Evolutionary conservation across 2,888 invertebrate species (phyloP).

Genomic region (Netelia fuscicornis): DNA sequence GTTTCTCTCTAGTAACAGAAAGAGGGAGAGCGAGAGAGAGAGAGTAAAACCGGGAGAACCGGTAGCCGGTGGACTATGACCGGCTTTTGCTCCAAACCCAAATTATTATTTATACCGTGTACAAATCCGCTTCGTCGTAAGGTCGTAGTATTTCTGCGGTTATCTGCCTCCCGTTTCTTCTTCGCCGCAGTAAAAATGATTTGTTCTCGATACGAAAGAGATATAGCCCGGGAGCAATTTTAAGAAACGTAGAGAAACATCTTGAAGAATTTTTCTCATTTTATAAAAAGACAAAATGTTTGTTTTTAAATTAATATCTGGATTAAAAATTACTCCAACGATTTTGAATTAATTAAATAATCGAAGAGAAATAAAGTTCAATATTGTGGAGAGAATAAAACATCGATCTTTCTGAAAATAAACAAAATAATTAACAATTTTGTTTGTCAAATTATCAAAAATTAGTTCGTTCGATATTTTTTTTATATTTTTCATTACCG

Average conservation of each 20-base stretch:
- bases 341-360: no score
- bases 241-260: not conserved
- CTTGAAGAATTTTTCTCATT: not conserved
- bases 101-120: conserved; percentile 66
- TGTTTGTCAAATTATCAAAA: no score
- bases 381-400: not conserved
- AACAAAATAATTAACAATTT: not conserved
- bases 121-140: not conserved
- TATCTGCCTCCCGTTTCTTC: conserved; percentile 17
- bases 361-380: not conserved
- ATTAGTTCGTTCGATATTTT: not conserved
- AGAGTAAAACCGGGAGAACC: conserved; percentile 43
- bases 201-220: conserved; percentile 51
- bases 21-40: not conserved
- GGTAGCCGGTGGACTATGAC: conserved; percentile 66
- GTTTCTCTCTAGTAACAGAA: conserved; percentile 1
- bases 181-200: conserved; percentile 61
- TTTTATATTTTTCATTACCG: not conserved
- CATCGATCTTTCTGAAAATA: not conserved
- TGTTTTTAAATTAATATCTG: no score
- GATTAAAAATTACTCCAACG: no score
- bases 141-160: conserved; percentile 12
- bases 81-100: conserved; percentile 67
- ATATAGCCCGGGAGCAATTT: not conserved
- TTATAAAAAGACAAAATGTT: no score